A percentile compares a stretch with the other conserved stretches of the same genome.
phyloP scores from a whole-genome alignment of 2,797 vertebrate species.

The Cryptoprocta ferox region DNA sequence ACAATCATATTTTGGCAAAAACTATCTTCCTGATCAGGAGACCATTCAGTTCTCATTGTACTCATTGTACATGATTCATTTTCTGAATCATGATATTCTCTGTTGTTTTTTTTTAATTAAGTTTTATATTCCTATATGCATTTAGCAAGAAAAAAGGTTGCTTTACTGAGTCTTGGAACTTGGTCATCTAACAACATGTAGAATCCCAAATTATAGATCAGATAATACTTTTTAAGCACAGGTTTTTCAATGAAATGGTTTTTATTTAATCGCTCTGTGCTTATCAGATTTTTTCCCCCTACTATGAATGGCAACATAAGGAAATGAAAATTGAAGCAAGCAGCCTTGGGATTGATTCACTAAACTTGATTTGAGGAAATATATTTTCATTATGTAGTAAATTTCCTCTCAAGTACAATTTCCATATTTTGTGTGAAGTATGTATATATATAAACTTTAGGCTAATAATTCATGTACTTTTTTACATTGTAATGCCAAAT shows the following conservation, averaged over 20 bases:
- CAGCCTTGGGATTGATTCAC: not conserved
- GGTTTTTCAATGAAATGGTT: not conserved
- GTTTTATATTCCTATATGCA: not conserved
- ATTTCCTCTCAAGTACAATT: conserved; percentile 40
- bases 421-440: not conserved
- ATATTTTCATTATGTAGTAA: conserved; percentile 43
- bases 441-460: not conserved
- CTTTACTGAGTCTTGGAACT: not conserved
- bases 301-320: not conserved
- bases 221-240: not conserved
- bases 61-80: not conserved
- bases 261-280: not conserved
- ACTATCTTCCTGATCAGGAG: not conserved
- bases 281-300: not conserved
- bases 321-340: conserved; percentile 41
- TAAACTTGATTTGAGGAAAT: conserved; percentile 43
- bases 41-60: not conserved
- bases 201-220: not conserved
- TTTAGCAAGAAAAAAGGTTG: not conserved
- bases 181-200: not conserved
- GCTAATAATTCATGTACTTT: conserved; percentile 33
- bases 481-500: not conserved
- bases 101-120: not conserved
- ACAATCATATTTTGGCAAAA: not conserved
- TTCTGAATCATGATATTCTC: not conserved